Base-by-base conservation (phyloP, 2,113 vertebrate species). In the Nipponia nippon region DNA sequence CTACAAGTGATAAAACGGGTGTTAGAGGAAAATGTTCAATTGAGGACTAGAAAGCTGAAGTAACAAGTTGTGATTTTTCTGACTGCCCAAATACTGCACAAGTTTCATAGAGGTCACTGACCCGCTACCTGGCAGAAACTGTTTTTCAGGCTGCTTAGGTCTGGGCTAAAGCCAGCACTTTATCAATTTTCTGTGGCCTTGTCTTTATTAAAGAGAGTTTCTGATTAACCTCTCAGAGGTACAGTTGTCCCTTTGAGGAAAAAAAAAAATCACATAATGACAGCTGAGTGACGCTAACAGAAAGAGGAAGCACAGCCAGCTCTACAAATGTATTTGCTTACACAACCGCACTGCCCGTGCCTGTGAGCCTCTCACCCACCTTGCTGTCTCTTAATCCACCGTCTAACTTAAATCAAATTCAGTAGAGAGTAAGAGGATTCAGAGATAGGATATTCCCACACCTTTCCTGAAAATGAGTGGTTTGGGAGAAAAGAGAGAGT, bases 141-240 rank as follows among this genome's bases (percentile, higher is more conserved):
- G 40, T 4, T 56, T 87, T 94, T 92, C 30, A 10, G 16, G 11
- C 42, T 76, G 27, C 66, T 76, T 52, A 93, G 23, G 17, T 59
- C 59, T 93, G 92, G 56, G 16, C 69, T 55, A 44, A 90, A 67
- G 86, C 86, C 88, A 95, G 40, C 4, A 1, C 34, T 96, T 81
- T 75, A 89, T 92, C 91, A 84, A 20, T 91, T 77, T 97, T 89
- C 61, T 86, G 72, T 93, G 95, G 94, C 92, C 90, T 92, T 93
- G 90, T 36, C 83, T 95, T 90, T 89, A 75, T 67, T 95, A 87
- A 86, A 76, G 62, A 82, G 66, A 67, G 80, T 92, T 97, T 89
- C 90, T 79, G 89, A 92, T 95, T 93, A 97, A 94, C 67, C 55
- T 95, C 63, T 75, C 75, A 83, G 86, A 3, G 3, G 30, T 62